A percentile compares a stretch with the other conserved stretches of the same genome.
These are phyloP conservation scores for Buceros bicornis DNA, from an alignment of 2,797 vertebrate species.

Conservation along the genomic window DNA sequence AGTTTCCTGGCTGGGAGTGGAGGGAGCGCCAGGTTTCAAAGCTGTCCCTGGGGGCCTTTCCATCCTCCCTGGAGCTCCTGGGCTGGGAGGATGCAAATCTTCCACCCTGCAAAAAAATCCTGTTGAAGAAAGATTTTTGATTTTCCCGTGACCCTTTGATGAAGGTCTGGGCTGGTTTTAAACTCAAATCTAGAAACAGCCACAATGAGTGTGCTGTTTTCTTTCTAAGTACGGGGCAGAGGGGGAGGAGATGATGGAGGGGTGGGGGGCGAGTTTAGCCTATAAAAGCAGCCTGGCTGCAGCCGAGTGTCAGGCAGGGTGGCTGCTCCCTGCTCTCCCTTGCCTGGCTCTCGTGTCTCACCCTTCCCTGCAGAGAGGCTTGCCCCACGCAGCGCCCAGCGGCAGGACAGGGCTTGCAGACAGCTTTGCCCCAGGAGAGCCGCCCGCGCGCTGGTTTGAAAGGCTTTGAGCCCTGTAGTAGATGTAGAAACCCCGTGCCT, in stretches of 20 bases:
- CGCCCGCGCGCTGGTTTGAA: accelerated
- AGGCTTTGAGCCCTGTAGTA: background rate
- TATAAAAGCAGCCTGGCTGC: background rate
- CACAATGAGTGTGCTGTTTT: background rate
- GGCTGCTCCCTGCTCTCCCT: background rate
- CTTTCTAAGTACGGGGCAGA: background rate
- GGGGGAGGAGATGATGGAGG: background rate
- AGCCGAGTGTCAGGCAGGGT: background rate
- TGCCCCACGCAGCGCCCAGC: background rate
- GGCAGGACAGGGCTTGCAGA: background rate
- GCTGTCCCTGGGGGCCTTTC: background rate
- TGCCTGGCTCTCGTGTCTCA: background rate
- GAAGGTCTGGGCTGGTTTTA: slow-evolving; percentile 2
- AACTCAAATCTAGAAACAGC: background rate
- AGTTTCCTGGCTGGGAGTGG: background rate
- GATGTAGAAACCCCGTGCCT: accelerated
- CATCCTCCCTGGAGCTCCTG: accelerated
- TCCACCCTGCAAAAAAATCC: background rate
- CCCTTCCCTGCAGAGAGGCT: background rate
- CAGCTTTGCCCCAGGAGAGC: background rate
- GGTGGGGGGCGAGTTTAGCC: background rate
- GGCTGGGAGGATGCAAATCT: background rate
- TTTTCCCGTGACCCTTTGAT: background rate
- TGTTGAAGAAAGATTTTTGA: background rate
- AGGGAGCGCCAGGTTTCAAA: background rate